Conservation (phyloP, 2,113 vertebrate species). For the Prionailurus viverrinus region DNA sequence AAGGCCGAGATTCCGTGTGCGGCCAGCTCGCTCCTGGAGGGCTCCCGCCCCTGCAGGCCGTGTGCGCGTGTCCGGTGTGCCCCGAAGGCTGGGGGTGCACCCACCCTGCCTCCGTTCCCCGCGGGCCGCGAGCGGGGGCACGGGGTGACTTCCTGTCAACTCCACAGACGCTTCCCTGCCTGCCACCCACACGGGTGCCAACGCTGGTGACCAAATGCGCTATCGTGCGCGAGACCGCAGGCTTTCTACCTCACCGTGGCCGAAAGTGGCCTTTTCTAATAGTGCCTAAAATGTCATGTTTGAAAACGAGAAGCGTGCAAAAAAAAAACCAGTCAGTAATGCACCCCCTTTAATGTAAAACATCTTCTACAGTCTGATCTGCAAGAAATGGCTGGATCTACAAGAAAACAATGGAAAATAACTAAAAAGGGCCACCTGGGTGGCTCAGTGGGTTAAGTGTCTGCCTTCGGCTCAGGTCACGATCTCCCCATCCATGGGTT, state of each 20-base stretch:
- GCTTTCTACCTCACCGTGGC: rapidly evolving
- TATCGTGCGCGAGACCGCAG: rapidly evolving
- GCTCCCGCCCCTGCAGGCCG: no score
- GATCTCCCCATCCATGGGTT: no score
- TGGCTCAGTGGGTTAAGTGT: no score
- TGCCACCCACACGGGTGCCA: rapidly evolving
- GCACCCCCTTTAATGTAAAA: not conserved
- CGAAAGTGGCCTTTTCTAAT: rapidly evolving
- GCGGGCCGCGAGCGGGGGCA: rapidly evolving
- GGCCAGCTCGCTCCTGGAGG: rapidly evolving
- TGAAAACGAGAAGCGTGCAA: not conserved
- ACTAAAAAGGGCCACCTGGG: not conserved
- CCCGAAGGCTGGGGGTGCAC: not conserved
- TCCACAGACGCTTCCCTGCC: no score
- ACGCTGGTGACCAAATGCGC: rapidly evolving
- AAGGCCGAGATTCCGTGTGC: rapidly evolving
- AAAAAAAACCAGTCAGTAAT: no score
- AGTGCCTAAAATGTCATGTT: not conserved
- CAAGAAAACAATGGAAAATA: not conserved
- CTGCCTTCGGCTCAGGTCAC: no score
- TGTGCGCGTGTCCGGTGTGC: rapidly evolving
- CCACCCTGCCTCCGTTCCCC: no score
- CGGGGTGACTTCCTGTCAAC: no score
- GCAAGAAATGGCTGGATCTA: not conserved
- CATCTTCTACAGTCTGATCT: no score